phyloP scores from a whole-genome alignment of 2,113 vertebrate species.

The Ivindomyrus marchei region DNA sequence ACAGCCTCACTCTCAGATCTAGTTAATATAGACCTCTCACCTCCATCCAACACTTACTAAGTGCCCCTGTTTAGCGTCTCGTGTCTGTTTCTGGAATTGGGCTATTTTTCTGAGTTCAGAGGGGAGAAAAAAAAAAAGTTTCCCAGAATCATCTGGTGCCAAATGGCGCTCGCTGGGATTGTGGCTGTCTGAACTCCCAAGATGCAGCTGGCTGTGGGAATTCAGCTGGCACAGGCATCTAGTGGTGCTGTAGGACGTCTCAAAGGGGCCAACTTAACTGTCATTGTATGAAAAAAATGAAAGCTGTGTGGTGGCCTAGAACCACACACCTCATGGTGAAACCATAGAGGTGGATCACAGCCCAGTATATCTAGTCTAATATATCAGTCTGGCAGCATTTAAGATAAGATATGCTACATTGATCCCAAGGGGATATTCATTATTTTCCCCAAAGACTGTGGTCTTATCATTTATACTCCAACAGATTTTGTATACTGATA shows the following conservation, averaged over 20 bases:
- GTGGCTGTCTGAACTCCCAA: not conserved
- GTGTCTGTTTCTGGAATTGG: not conserved
- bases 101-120: not conserved
- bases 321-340: not conserved
- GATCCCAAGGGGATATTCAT: not conserved
- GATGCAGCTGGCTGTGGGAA: not conserved
- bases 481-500: not conserved
- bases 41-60: slow-evolving; percentile 10
- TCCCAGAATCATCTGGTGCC: not conserved
- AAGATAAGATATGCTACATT: not conserved
- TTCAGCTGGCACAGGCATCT: not conserved
- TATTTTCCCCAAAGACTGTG: not conserved
- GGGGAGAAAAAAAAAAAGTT: not conserved
- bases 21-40: not conserved
- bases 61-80: not conserved
- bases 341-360: not conserved
- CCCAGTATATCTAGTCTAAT: not conserved
- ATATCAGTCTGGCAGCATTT: not conserved
- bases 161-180: not conserved
- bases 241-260: not conserved
- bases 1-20: not conserved
- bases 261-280: not conserved
- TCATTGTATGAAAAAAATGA: not conserved
- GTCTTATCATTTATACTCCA: not conserved
- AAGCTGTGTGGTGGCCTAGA: not conserved